These are phyloP conservation scores for Eira barbara DNA, from an alignment of 2,113 vertebrate species.

Conservation along the genomic window DNA sequence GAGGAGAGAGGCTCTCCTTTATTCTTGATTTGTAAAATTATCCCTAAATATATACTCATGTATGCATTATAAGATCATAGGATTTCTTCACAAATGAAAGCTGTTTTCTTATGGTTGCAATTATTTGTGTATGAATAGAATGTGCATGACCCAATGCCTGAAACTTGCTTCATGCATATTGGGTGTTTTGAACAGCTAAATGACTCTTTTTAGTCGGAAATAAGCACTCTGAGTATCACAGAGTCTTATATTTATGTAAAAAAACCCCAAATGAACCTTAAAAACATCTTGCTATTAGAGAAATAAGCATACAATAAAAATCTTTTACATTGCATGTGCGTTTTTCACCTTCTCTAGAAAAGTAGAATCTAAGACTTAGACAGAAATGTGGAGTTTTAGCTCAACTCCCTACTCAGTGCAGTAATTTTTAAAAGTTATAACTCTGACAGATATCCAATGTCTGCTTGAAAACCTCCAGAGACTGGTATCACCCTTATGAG, in stretches of 20 bases:
- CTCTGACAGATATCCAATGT: not conserved
- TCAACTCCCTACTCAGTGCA: not conserved
- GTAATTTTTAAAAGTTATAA: not conserved
- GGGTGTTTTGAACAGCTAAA: not conserved
- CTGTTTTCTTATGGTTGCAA: not conserved
- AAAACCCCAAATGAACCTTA: not conserved
- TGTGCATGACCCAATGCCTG: not conserved
- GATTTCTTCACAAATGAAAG: not conserved
- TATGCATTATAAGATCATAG: not conserved
- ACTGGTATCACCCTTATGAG: not conserved
- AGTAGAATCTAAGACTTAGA: not conserved
- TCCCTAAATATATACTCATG: not conserved
- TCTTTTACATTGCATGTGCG: not conserved
- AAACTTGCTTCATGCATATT: not conserved
- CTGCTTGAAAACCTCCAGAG: not conserved
- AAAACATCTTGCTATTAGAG: not conserved
- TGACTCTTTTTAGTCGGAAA: not conserved
- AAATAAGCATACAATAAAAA: not conserved
- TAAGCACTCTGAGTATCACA: not conserved
- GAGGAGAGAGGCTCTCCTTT: not conserved
- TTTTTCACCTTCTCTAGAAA: constrained; percentile 35
- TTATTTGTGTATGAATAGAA: not conserved
- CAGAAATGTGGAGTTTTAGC: not conserved
- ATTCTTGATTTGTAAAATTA: not conserved
- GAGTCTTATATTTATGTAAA: not conserved